Percentiles rank a stretch among this genome's conserved stretches.
Conservation (phyloP, 2,113 vertebrate genomes). For the Maccullochella peelii region DNA sequence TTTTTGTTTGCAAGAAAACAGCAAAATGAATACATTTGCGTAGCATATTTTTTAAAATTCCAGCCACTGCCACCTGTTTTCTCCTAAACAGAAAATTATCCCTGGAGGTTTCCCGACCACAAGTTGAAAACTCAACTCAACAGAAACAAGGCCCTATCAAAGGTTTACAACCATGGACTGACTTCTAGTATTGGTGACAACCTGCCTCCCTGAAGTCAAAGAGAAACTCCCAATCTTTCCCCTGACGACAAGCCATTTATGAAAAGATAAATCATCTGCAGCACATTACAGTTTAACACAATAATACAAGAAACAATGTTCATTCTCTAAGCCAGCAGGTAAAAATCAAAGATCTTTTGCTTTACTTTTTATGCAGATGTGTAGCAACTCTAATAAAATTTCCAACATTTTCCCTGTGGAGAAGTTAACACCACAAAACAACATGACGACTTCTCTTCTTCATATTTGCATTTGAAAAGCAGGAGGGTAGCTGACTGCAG, state of each 20-base stretch:
- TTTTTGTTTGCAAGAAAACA: too few relatives aligned
- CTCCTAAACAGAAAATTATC: not conserved
- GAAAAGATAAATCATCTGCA: not conserved
- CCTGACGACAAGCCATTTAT: not conserved
- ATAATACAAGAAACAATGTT: not conserved
- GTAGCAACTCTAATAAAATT: not conserved
- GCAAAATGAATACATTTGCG: too few relatives aligned
- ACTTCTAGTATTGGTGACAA: not conserved
- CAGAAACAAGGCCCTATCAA: not conserved
- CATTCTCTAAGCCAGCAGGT: not conserved
- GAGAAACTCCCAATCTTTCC: not conserved
- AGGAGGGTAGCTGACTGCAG: constrained; percentile 8
- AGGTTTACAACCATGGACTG: not conserved
- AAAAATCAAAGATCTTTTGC: not conserved
- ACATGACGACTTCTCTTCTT: constrained; percentile 21
- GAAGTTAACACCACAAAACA: constrained; percentile 13
- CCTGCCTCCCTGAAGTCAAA: not conserved
- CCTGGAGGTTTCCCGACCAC: not conserved
- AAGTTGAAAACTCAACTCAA: not conserved
- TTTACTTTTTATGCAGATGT: not conserved
- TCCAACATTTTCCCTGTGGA: constrained; percentile 8
- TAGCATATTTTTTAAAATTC: not conserved
- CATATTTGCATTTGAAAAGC: constrained; percentile 32
- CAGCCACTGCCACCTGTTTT: not conserved
- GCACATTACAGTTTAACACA: not conserved